Evolutionary conservation across 2,113 vertebrate species (phyloP), one percentile per base, ranked within the genome.

Genomic region (Tupaia chinensis): DNA sequence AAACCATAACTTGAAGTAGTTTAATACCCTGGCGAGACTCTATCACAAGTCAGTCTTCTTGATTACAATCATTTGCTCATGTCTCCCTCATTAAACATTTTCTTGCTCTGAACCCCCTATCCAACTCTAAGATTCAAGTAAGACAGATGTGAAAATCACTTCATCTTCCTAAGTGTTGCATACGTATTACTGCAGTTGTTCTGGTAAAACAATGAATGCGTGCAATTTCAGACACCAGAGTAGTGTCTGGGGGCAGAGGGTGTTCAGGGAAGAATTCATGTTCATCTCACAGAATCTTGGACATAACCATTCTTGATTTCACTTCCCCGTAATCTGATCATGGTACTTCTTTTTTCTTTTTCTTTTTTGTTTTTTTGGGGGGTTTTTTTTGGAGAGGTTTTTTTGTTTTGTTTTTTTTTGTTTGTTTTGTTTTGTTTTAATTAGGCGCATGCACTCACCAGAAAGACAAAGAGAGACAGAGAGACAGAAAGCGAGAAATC

Each of bases 281-380:
- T 9, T 61, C 83, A 54, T 92, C 61, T 72, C 54, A 74, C 61
- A 20, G 15, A 11, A 11, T 20, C 65, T 25, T 0, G 7, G 19
- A 56, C 9, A 10, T 63, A 69, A 20, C 15, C 23, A 25, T 17
- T 60, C 61, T 70, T 27, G 7, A 73, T 27, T 84, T 74, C 25
- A 77, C 17, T 34, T 61, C 54, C 74, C 87, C 44, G 0, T 53
- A 53, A 78, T 63, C 54, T 12, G 11, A 91, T 4, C 54, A 2
- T 7, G 34, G 56, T 12, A 54, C 0, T 2, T 23, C 16, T 9
- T 19, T 85, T 65, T 82, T 65, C 63, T 73, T 56, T 87, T 84
- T 34, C 76, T 91, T 68, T 73, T 56, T 87, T 84, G n/a, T 87
- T 84, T 34, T 70, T 91, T 68, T n/a, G n/a, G n/a, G n/a, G n/a